Conservation (phyloP, 2,888 invertebrate genomes). For the Diarsia brunnea region DNA sequence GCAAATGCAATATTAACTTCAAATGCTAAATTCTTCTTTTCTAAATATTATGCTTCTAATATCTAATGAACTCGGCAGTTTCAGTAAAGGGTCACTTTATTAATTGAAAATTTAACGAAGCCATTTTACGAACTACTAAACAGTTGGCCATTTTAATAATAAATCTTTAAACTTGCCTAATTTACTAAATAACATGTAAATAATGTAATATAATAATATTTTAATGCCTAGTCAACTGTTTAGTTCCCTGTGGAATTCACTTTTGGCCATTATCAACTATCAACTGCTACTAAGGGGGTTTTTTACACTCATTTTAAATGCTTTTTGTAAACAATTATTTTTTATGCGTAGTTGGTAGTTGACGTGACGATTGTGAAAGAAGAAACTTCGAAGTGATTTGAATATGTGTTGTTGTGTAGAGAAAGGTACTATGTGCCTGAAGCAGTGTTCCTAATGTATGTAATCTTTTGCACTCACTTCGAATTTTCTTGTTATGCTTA, state of each 20-base stretch:
- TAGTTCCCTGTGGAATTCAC: constrained; percentile 79
- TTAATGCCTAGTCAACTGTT: constrained; percentile 77
- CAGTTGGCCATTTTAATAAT: constrained; percentile 77
- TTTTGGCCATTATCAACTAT: constrained; percentile 87
- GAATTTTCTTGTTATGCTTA: constrained; percentile 85
- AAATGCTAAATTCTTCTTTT: constrained; percentile 60
- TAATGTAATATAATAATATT: constrained; percentile 25
- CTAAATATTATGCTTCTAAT: constrained; percentile 72
- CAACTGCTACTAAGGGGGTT: constrained; percentile 87
- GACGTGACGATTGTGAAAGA: constrained; percentile 86
- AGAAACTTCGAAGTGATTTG: constrained; percentile 83
- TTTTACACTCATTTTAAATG: constrained; percentile 79
- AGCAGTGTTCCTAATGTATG: constrained; percentile 33
- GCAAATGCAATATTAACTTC: constrained; percentile 66
- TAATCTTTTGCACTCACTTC: constrained; percentile 74
- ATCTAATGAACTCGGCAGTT: constrained; percentile 77
- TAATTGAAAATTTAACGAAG: constrained; percentile 85
- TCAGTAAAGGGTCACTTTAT: constrained; percentile 84
- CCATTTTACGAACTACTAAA: constrained; percentile 82
- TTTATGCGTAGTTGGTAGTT: constrained; percentile 88
- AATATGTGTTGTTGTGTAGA: constrained; percentile 15
- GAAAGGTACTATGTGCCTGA: background rate
- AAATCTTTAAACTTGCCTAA: constrained; percentile 45
- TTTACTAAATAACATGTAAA: constrained; percentile 38
- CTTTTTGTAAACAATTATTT: constrained; percentile 79